Evolutionary conservation across 2,113 vertebrate species (phyloP).

Genomic region (Hystrix brachyura): DNA sequence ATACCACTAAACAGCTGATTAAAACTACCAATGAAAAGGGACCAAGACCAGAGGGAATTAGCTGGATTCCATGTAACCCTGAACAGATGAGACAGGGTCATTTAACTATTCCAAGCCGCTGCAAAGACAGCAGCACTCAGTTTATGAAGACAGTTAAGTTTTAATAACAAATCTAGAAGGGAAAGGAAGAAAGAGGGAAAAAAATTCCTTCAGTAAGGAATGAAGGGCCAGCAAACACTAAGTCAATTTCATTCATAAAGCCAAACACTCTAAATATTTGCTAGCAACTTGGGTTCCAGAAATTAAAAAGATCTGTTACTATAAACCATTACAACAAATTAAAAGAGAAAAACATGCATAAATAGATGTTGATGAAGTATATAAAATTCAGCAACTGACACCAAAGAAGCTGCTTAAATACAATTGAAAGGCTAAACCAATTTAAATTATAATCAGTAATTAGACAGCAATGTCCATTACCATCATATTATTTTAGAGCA

Average conservation of each 20-base stretch:
- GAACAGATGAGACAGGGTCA: background rate
- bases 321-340: background rate
- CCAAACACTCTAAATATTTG: background rate
- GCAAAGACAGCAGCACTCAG: background rate
- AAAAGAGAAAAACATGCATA: background rate
- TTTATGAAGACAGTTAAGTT: background rate
- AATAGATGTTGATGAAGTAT: background rate
- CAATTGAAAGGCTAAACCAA: background rate
- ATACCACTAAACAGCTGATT: background rate
- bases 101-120: background rate
- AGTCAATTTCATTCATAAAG: background rate
- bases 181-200: background rate
- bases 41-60: background rate
- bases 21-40: background rate
- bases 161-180: background rate
- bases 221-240: too few relatives aligned
- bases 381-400: background rate
- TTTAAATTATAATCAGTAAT: background rate
- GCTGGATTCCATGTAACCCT: background rate
- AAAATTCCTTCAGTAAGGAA: background rate
- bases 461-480: background rate
- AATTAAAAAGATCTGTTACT: conserved; percentile 13
- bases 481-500: background rate
- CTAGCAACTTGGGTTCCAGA: background rate
- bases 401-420: background rate